Evolutionary conservation across 2,888 invertebrate species (phyloP), one percentile per base, ranked within the genome.

Genomic region (Bellardia bayeri): DNA sequence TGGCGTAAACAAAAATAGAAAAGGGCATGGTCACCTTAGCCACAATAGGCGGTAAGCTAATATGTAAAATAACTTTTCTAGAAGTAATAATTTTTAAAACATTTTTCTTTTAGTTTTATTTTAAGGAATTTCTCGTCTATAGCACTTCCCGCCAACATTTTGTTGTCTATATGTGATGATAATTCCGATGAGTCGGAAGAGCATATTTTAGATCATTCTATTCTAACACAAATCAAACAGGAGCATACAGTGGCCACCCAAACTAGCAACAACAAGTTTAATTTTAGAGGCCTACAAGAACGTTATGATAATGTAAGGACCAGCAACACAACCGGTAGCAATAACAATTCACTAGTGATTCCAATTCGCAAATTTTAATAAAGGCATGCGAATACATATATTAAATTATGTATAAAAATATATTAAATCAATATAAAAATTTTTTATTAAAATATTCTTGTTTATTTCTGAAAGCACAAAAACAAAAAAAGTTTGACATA

Each of bases 351-450:
- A n/a, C n/a, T n/a, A 91, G 94, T 79, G 95, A 97, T 95, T 98
- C 98, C 91, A 99, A 99, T 95, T 98, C 99, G 16, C 98, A 98
- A 82, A 98, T 99, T 90, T 94, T 99, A 90, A 97, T 98, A 7
- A 99, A 98, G 94, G 98, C 99, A 0, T 99, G 98, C 93, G 98
- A 99, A 92, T 97, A n/a, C n/a, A n/a, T n/a, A n/a, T n/a, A n/a
- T n/a, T n/a, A n/a, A n/a, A n/a, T n/a, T n/a, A n/a, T n/a, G n/a
- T n/a, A n/a, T n/a, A n/a, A n/a, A n/a, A n/a, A n/a, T n/a, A 99
- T 93, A 98, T 99, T 88, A 95, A 95, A 82, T 98, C 98, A 91
- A 95, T 99, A n/a, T n/a, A n/a, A n/a, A n/a, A n/a, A n/a, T n/a
- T n/a, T n/a, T n/a, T n/a, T n/a, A n/a, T n/a, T n/a, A n/a, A n/a